Base-by-base conservation (phyloP, 2,888 invertebrate species). In the Allophyes oxyacanthae region DNA sequence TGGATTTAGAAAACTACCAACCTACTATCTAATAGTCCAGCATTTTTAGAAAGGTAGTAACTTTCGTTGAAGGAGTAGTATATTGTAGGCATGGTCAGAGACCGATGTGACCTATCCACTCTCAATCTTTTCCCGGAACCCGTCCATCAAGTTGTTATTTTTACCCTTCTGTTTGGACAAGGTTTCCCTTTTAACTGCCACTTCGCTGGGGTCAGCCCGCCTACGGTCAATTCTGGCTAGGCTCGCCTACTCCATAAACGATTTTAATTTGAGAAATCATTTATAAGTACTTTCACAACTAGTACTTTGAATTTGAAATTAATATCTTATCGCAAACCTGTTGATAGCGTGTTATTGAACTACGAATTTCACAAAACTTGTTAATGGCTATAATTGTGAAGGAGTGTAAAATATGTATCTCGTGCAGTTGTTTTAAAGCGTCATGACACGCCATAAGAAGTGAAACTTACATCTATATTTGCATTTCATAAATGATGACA, bases 101-200 rank as follows among this genome's bases (percentile, higher is more conserved):
- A 20, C 20, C 4, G 20, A 50, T 55, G 41, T 57, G 64, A 72
- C 70, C 70, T 72, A 67, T 72, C 72, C 72, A 66, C 66, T 75
- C 75, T 64, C 70, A 49, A 43, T 60, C 30, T 49, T 53, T 45
- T 40, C 45, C 36, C 32, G 36, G 34, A 45, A 78, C 78, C 43
- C 37, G 83, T 76, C 61, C 41, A 58, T 66, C 67, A 26, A 56
- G 72, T 64, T 62, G 52, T 71, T 71, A 74, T 70, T 74, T 77
- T 75, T 72, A 75, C 52, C 66, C 49, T 63, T 62, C 64, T 57
- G 52, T 56, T 26, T 33, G 42, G 52, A 37, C 73, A 53, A 76
- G 71, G 49, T 84, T 85, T 85, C 83, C 75, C 82, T 78, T 79
- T 80, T 77, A 74, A 73, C 65, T 61, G 64, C 65, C n/a, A 49